These are phyloP conservation scores for Platyscapa corneri DNA, from an alignment of 1,140 invertebrate genomes.

Conservation along the genomic window DNA sequence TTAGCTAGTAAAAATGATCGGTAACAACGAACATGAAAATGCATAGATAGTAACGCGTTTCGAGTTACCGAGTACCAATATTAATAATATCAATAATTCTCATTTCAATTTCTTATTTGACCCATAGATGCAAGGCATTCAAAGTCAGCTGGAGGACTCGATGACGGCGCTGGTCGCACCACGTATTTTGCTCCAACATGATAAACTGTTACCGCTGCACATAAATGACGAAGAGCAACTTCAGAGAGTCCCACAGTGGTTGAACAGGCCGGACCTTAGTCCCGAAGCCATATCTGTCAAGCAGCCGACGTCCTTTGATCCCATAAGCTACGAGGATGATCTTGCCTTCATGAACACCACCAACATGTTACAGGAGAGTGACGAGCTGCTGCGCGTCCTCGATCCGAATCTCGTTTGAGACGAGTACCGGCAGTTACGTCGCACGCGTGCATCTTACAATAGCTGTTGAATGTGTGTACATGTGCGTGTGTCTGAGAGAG, in stretches of 20 bases:
- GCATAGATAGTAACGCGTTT: too few species aligned
- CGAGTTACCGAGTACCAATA: too few species aligned
- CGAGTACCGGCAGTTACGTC: too few species aligned
- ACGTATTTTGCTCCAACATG: not conserved
- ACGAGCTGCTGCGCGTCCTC: conserved; percentile 49
- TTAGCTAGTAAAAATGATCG: too few species aligned
- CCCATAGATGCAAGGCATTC: conserved; percentile 18
- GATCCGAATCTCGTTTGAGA: conserved; percentile 59
- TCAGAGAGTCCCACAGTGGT: conserved; percentile 53
- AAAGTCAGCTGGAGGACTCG: not conserved
- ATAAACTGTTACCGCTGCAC: not conserved
- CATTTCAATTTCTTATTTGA: not conserved
- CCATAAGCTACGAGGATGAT: conserved; percentile 10
- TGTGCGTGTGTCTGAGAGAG: too few species aligned
- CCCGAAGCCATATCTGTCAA: not conserved
- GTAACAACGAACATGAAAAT: too few species aligned
- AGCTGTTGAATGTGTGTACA: not conserved
- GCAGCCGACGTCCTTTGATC: not conserved
- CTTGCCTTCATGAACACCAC: conserved; percentile 10
- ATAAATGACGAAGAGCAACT: conserved; percentile 33
- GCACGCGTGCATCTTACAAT: not conserved
- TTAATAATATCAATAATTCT: too few species aligned
- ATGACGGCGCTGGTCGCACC: not conserved
- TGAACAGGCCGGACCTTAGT: not conserved
- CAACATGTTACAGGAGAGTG: not conserved